These are phyloP conservation scores for Lipophrys pholis DNA, from an alignment of 2,113 vertebrate species.

Conservation along the genomic window DNA sequence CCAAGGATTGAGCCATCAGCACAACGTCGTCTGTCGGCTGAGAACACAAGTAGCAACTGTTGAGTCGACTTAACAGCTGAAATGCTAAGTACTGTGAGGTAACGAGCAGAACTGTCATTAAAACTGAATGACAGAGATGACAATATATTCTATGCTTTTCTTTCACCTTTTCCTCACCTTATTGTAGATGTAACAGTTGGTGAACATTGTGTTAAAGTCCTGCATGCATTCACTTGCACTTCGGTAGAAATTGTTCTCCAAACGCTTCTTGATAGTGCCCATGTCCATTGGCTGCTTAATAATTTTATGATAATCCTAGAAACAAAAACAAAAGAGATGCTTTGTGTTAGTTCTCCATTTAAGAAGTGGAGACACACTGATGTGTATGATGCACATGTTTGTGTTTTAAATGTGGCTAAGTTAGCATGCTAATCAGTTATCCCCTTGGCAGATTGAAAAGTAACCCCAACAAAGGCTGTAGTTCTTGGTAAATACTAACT, in stretches of 20 bases:
- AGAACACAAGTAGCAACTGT: not conserved
- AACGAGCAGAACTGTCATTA: no score
- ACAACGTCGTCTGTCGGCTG: conserved; percentile 96
- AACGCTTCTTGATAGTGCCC: conserved; percentile 92
- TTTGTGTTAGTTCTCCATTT: not conserved
- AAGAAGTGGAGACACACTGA: not conserved
- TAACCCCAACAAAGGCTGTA: no score
- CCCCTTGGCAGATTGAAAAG: no score
- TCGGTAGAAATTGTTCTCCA: conserved; percentile 94
- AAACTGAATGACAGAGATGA: no score
- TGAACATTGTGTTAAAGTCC: conserved; percentile 98
- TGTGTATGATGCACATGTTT: no score
- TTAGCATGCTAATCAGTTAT: no score
- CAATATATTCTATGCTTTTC: no score
- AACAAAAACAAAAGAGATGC: not conserved
- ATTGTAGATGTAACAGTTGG: conserved; percentile 98
- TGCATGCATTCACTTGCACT: conserved; percentile 94
- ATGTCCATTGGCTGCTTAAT: conserved; percentile 98
- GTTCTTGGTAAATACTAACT: no score
- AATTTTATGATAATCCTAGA: conserved; percentile 95
- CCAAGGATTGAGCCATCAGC: conserved; percentile 95
- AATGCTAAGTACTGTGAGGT: no score
- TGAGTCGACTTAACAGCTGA: no score
- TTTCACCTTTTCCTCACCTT: conserved; percentile 82
- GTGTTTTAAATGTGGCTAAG: no score